phyloP scores from a whole-genome alignment of 2,113 vertebrate species.

The Ptilorrhoa leucosticta region DNA sequence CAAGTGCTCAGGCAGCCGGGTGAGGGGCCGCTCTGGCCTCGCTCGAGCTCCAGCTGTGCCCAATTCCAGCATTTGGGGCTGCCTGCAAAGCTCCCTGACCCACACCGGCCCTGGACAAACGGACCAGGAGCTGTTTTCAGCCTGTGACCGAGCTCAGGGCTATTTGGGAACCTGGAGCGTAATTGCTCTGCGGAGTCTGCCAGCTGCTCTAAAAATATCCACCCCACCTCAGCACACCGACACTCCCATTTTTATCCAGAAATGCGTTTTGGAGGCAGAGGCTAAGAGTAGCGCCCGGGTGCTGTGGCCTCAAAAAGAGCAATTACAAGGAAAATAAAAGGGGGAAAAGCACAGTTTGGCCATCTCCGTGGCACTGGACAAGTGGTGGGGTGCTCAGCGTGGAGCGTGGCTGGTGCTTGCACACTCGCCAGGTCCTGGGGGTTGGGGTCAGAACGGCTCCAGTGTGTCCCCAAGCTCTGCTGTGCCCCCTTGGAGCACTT shows the following conservation, averaged over 20 bases:
- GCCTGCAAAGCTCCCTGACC: background rate
- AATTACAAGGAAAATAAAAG: background rate
- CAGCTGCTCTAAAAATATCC: conserved; percentile 40
- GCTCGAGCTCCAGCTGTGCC: background rate
- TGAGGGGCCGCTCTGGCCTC: background rate
- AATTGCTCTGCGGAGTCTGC: conserved; percentile 2
- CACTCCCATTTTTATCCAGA: background rate
- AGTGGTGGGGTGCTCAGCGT: fast-evolving
- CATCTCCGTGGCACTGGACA: fast-evolving
- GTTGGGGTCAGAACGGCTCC: fast-evolving
- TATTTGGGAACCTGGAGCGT: background rate
- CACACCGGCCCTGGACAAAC: background rate
- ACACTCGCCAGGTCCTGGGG: fast-evolving
- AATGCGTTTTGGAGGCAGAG: background rate
- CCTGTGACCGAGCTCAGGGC: background rate
- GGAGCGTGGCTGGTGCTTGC: fast-evolving
- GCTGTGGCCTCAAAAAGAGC: background rate
- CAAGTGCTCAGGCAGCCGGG: background rate
- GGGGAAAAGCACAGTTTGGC: background rate
- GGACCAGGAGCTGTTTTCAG: background rate
- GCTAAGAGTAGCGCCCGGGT: background rate
- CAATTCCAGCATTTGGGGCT: background rate
- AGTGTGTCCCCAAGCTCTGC: background rate
- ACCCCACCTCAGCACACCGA: background rate
- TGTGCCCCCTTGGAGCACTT: background rate